These are phyloP conservation scores for Pseudococcus longispinus DNA, from an alignment of 2,888 invertebrate species.

Conservation along the genomic window DNA sequence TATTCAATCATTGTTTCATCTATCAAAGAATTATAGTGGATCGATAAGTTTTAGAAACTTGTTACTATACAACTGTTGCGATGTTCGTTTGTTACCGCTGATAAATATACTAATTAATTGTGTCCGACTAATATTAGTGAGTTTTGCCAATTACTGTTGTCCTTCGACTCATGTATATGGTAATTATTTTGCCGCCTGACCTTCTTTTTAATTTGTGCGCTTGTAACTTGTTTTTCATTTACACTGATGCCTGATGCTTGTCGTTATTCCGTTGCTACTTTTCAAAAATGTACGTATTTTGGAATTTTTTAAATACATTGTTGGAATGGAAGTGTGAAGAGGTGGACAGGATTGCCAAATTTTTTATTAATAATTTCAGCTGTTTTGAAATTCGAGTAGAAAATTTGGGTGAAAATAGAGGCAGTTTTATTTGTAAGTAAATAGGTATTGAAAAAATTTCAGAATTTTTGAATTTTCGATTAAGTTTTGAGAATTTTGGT, in stretches of 20 bases:
- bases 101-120: conserved; percentile 49
- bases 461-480: too few species aligned
- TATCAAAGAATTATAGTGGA: neutral
- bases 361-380: too few species aligned
- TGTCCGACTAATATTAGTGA: conserved; percentile 50
- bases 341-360: too few species aligned
- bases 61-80: conserved; percentile 4
- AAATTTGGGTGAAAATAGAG: too few species aligned
- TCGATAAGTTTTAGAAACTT: conserved; percentile 40
- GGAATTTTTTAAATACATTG: neutral
- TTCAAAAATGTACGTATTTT: neutral
- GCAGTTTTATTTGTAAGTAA: too few species aligned
- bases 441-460: too few species aligned
- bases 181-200: conserved; percentile 53
- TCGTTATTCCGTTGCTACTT: neutral
- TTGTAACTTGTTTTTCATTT: conserved; percentile 52
- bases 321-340: neutral
- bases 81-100: conserved; percentile 27
- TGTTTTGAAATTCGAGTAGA: too few species aligned
- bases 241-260: conserved; percentile 9
- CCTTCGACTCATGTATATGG: conserved; percentile 50
- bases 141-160: conserved; percentile 52
- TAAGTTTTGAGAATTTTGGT: too few species aligned
- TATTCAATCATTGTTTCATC: conserved; percentile 29
- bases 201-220: conserved; percentile 53